Conservation (phyloP, 2,888 invertebrate species). For the Rhagophthalmus giganteus region DNA sequence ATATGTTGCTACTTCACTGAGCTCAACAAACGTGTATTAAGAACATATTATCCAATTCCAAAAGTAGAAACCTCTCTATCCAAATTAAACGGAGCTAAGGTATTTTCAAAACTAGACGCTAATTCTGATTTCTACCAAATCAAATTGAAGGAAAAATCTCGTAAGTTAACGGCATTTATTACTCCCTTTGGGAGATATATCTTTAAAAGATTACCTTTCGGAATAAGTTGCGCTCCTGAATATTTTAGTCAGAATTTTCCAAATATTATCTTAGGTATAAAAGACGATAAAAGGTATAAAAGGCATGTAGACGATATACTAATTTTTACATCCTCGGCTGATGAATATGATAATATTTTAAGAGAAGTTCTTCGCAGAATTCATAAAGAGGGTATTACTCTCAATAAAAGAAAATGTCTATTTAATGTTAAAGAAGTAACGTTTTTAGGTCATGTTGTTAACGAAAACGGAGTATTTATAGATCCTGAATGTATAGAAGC, state of each 20-base stretch:
- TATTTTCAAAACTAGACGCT: constrained; percentile 1
- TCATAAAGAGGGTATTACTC: constrained; percentile 1
- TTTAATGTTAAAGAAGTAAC: background rate
- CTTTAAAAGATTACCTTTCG: constrained; percentile 1
- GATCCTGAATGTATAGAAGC: constrained; percentile 15
- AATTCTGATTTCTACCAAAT: background rate
- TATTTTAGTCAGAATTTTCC: background rate
- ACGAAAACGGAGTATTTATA: constrained; percentile 18
- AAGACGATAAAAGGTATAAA: background rate
- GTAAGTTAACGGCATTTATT: no score
- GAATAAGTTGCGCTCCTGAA: no score
- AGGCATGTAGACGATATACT: constrained; percentile 2
- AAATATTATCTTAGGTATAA: background rate
- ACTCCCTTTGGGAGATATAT: no score
- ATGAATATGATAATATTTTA: background rate
- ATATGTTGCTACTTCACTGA: constrained; percentile 40
- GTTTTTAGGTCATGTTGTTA: constrained; percentile 2
- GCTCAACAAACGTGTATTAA: constrained; percentile 30
- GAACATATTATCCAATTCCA: background rate
- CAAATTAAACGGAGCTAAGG: background rate
- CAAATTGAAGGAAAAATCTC: no score
- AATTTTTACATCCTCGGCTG: background rate
- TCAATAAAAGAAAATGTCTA: constrained; percentile 7
- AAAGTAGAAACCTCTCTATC: background rate
- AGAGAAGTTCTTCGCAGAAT: background rate